Percentiles rank a stretch among this genome's conserved stretches.
phyloP scores from a whole-genome alignment of 2,888 invertebrate species.

The Drosophila seclusa region DNA sequence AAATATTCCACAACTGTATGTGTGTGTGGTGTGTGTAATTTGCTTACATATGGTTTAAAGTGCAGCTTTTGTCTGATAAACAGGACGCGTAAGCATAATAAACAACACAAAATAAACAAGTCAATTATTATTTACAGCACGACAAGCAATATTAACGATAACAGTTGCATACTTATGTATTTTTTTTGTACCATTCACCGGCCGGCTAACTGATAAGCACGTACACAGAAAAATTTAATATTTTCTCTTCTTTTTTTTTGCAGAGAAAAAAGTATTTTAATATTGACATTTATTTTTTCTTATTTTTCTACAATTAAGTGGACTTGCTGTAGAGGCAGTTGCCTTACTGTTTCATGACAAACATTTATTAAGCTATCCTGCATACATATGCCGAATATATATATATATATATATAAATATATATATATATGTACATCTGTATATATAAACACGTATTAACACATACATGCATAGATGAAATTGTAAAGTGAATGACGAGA shows the following conservation, averaged over 20 bases:
- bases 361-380: too few relatives aligned
- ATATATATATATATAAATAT: neutral
- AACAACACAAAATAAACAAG: conserved; percentile 39
- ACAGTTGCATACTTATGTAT: conserved; percentile 16
- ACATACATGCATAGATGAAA: neutral
- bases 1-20: conserved; percentile 7
- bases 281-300: neutral
- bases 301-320: neutral
- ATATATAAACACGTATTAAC: neutral
- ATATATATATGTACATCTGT: too few relatives aligned
- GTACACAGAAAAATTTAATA: conserved; percentile 6
- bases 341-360: neutral
- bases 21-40: too few relatives aligned
- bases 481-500: conserved; percentile 28
- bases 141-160: conserved; percentile 45
- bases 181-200: conserved; percentile 59
- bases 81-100: conserved; percentile 24
- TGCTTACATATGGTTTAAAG: conserved; percentile 32
- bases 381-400: neutral
- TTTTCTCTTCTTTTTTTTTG: neutral
- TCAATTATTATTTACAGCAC: conserved; percentile 49
- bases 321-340: neutral
- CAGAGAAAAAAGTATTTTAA: neutral
- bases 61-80: conserved; percentile 32
- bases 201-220: conserved; percentile 74